These are phyloP conservation scores for Congeria kusceri DNA, from an alignment of 2,888 invertebrate species.

Conservation along the genomic window DNA sequence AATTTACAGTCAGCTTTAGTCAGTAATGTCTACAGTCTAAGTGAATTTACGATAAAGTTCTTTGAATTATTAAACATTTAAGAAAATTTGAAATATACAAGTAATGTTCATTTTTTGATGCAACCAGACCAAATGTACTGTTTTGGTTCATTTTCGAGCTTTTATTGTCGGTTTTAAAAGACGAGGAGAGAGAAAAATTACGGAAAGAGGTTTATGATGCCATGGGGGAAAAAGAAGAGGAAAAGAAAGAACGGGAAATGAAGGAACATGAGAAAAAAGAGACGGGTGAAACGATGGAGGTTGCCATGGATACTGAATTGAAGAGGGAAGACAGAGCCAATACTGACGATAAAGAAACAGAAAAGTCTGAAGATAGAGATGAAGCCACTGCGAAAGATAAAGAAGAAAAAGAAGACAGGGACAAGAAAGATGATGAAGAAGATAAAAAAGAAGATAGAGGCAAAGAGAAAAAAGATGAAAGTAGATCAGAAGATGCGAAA, in stretches of 20 bases:
- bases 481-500: conserved; percentile 68
- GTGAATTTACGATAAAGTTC: too few species aligned
- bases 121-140: too few species aligned
- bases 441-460: neutral
- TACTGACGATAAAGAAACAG: conserved; percentile 45
- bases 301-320: conserved; percentile 60
- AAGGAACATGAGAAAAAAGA: conserved; percentile 62
- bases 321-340: conserved; percentile 54
- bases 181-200: conserved; percentile 81
- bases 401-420: conserved; percentile 47
- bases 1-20: too few species aligned
- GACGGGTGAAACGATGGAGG: conserved; percentile 65
- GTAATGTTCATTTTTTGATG: too few species aligned
- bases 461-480: conserved; percentile 49
- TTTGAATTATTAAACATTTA: too few species aligned
- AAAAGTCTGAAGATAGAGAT: conserved; percentile 35
- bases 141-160: neutral
- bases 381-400: conserved; percentile 9
- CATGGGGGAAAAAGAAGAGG: conserved; percentile 76
- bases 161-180: conserved; percentile 50
- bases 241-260: conserved; percentile 68
- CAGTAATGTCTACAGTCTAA: too few species aligned
- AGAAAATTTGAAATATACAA: too few species aligned
- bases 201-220: conserved; percentile 82
- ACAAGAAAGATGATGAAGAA: conserved; percentile 1